Conservation (phyloP, 1,140 invertebrate genomes). For the Leucophenga varia region DNA sequence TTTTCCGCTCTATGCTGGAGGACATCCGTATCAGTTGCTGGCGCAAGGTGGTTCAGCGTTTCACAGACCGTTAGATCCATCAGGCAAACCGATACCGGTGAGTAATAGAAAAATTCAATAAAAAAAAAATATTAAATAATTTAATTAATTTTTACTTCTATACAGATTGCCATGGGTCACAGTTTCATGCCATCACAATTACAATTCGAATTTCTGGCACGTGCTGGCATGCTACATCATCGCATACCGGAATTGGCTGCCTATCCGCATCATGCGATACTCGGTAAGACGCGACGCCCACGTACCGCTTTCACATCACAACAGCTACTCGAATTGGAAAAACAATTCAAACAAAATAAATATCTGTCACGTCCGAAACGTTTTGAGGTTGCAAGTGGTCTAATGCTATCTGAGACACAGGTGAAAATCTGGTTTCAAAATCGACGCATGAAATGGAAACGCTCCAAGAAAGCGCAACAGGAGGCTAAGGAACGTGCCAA, state of each 20-base stretch:
- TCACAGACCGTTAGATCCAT: slow-evolving; percentile 49
- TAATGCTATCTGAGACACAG: slow-evolving; percentile 98
- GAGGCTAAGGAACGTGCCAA: slow-evolving; percentile 60
- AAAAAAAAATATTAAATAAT: neutral
- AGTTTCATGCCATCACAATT: slow-evolving; percentile 70
- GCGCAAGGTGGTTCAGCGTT: slow-evolving; percentile 51
- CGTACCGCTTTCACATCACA: slow-evolving; percentile 98
- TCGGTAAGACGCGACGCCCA: slow-evolving; percentile 93
- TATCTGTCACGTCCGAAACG: slow-evolving; percentile 97
- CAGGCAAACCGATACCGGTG: slow-evolving; percentile 53
- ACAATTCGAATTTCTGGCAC: slow-evolving; percentile 81
- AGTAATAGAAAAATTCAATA: neutral
- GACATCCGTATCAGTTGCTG: slow-evolving; percentile 52
- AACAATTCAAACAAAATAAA: slow-evolving; percentile 98
- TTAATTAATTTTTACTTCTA: neutral
- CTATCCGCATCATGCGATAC: slow-evolving; percentile 68
- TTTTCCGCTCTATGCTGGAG: slow-evolving; percentile 54
- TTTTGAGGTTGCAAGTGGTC: slow-evolving; percentile 96
- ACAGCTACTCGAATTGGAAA: slow-evolving; percentile 95
- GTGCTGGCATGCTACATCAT: slow-evolving; percentile 83
- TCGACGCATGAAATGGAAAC: slow-evolving; percentile 93
- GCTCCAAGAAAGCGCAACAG: slow-evolving; percentile 90
- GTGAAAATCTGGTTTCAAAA: slow-evolving; percentile 98
- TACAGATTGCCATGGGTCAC: slow-evolving; percentile 50
- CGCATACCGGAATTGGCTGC: slow-evolving; percentile 71